These are phyloP conservation scores for Artemia franciscana DNA, from an alignment of 1,140 invertebrate genomes.

Conservation along the genomic window DNA sequence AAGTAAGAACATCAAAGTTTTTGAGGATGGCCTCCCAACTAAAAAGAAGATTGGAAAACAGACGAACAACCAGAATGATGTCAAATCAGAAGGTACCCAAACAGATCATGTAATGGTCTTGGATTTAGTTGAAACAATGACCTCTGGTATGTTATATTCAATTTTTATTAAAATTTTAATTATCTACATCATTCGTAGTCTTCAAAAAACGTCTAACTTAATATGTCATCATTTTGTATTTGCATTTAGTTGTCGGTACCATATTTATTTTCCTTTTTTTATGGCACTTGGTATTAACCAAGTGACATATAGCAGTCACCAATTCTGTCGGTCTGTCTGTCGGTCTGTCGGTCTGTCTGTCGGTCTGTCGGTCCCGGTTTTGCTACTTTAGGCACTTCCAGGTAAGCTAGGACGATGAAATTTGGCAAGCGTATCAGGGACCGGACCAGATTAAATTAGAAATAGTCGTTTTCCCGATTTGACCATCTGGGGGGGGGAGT, in stretches of 20 bases:
- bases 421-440: too few relatives aligned
- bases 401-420: too few relatives aligned
- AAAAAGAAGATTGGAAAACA: background rate
- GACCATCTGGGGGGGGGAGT: too few relatives aligned
- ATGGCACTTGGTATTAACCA: background rate
- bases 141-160: background rate
- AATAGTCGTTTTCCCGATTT: too few relatives aligned
- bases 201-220: background rate
- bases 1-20: background rate
- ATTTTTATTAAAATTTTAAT: background rate
- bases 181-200: background rate
- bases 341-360: too few relatives aligned
- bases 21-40: background rate
- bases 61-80: background rate
- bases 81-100: background rate
- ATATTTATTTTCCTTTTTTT: background rate
- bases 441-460: too few relatives aligned
- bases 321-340: too few relatives aligned
- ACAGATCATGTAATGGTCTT: background rate
- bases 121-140: background rate
- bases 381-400: too few relatives aligned
- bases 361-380: too few relatives aligned
- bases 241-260: background rate
- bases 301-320: background rate
- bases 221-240: background rate